Conservation (phyloP, 2,888 invertebrate species). For the Coecobrya sp. region DNA sequence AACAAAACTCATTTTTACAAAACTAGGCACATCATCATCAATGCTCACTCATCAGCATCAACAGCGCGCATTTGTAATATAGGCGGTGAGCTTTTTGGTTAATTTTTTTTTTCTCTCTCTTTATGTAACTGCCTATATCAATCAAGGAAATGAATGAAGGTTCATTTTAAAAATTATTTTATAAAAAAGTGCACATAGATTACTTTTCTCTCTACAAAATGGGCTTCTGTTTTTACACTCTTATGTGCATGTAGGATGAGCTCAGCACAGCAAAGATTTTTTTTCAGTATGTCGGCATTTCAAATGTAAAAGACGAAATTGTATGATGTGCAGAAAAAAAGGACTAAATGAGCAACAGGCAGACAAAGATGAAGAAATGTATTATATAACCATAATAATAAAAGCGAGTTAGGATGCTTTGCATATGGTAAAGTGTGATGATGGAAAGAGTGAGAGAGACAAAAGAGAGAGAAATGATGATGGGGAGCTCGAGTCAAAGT, state of each 20-base stretch:
- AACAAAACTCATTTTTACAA: constrained; percentile 67
- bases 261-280: constrained; percentile 40
- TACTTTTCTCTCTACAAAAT: constrained; percentile 54
- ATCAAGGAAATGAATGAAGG: constrained; percentile 79
- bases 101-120: constrained; percentile 61
- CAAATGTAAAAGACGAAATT: constrained; percentile 48
- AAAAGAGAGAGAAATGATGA: constrained; percentile 32
- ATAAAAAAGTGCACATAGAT: constrained; percentile 57
- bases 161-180: constrained; percentile 71
- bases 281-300: constrained; percentile 71
- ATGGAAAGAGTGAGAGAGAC: constrained; percentile 1
- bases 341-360: constrained; percentile 76
- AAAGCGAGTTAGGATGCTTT: constrained; percentile 36
- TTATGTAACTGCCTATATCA: constrained; percentile 71
- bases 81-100: constrained; percentile 75
- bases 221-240: constrained; percentile 77
- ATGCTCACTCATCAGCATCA: constrained; percentile 64
- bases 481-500: constrained; percentile 45
- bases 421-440: constrained; percentile 69
- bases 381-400: constrained; percentile 46
- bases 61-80: constrained; percentile 14
- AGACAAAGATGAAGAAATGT: constrained; percentile 1
- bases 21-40: constrained; percentile 66
- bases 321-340: constrained; percentile 22
- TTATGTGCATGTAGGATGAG: not conserved